Percentiles rank a stretch among this genome's conserved stretches.
Conservation (phyloP, 1,140 invertebrate genomes). For the Patella vulgata region DNA sequence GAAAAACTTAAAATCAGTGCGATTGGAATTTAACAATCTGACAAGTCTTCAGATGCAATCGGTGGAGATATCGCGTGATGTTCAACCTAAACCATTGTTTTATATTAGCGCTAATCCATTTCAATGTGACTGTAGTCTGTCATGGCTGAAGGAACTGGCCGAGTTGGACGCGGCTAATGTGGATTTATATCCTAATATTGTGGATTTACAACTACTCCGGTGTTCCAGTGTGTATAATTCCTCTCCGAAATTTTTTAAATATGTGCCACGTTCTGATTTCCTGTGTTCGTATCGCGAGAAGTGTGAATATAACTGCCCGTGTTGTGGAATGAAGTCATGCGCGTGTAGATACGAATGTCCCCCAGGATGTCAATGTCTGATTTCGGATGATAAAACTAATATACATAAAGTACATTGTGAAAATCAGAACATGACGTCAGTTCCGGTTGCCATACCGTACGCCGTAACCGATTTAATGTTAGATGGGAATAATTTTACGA, state of each 20-base stretch:
- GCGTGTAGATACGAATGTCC: constrained; percentile 41
- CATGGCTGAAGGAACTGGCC: constrained; percentile 46
- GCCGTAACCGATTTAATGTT: constrained; percentile 37
- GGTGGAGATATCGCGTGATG: constrained; percentile 29
- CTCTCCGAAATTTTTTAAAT: constrained; percentile 11
- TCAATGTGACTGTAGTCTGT: constrained; percentile 44
- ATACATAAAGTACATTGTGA: constrained; percentile 37
- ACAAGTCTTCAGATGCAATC: constrained; percentile 22
- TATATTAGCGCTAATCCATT: constrained; percentile 43
- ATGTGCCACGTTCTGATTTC: constrained; percentile 25
- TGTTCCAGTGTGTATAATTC: constrained; percentile 30
- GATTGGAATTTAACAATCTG: constrained; percentile 38
- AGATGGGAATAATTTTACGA: constrained; percentile 42
- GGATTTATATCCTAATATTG: constrained; percentile 24
- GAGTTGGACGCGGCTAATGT: constrained; percentile 17
- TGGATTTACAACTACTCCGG: constrained; percentile 21
- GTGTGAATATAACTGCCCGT: constrained; percentile 39
- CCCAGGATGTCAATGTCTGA: constrained; percentile 28
- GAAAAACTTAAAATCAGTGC: constrained; percentile 23
- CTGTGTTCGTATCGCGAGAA: constrained; percentile 37
- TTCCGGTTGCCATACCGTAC: constrained; percentile 34
- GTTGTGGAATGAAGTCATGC: constrained; percentile 41
- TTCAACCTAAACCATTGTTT: constrained; percentile 22
- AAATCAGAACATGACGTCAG: constrained; percentile 19
- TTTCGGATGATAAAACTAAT: constrained; percentile 17